These are phyloP conservation scores for Pygocentrus nattereri DNA, from an alignment of 2,797 vertebrate genomes.

Conservation along the genomic window DNA sequence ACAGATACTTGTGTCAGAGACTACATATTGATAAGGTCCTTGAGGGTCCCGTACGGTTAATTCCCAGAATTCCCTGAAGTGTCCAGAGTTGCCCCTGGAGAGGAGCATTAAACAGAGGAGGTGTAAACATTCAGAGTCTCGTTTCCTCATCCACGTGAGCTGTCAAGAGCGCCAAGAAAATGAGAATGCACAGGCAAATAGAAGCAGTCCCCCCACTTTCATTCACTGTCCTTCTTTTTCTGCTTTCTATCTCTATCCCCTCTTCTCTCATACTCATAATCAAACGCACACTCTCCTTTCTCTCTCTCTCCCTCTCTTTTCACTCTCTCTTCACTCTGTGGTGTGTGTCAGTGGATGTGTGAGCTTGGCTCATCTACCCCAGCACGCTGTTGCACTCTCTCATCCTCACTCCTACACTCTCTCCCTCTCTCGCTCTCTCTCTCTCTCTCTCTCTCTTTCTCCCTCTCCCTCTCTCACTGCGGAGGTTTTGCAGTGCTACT, in stretches of 20 bases:
- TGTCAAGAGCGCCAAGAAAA: slow-evolving; percentile 43
- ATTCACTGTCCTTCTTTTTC: slow-evolving; percentile 38
- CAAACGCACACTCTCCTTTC: slow-evolving; percentile 30
- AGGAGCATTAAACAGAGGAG: slow-evolving; percentile 33
- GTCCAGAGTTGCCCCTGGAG: slow-evolving; percentile 34
- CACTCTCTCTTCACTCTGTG: slow-evolving; percentile 24
- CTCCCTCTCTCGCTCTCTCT: slow-evolving; percentile 57
- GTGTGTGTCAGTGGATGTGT: slow-evolving; percentile 48
- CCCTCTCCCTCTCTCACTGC: slow-evolving; percentile 59
- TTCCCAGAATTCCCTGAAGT: slow-evolving; percentile 45
- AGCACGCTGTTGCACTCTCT: slow-evolving; percentile 65
- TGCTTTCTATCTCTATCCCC: slow-evolving; percentile 25
- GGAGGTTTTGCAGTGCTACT: slow-evolving; percentile 85
- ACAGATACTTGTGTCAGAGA: slow-evolving; percentile 19
- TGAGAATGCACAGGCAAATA: slow-evolving; percentile 43
- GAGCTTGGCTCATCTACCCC: slow-evolving; percentile 46
- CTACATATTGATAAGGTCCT: slow-evolving; percentile 33
- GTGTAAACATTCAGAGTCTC: slow-evolving; percentile 39
- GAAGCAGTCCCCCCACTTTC: slow-evolving; percentile 45
- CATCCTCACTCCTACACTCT: slow-evolving; percentile 54
- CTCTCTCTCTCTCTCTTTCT: slow-evolving; percentile 48
- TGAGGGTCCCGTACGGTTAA: slow-evolving; percentile 1
- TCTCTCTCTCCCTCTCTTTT: slow-evolving; percentile 21
- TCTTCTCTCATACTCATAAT: slow-evolving; percentile 20
- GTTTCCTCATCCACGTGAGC: slow-evolving; percentile 38